Percentiles rank a stretch among this genome's conserved stretches.
Conservation (phyloP, 2,113 vertebrate species). For the Lonchura striata region DNA sequence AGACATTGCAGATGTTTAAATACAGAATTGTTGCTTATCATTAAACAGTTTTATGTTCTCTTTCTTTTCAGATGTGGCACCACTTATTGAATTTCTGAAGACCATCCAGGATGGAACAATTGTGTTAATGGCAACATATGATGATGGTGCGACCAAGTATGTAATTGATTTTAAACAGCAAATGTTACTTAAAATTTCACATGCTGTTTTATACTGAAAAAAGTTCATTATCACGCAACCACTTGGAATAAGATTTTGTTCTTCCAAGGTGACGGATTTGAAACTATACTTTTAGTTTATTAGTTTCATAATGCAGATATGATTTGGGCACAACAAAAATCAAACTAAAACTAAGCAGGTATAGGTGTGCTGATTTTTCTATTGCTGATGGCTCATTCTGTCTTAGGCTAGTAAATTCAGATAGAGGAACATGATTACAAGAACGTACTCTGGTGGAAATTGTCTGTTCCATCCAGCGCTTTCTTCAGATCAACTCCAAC, state of each 20-base stretch:
- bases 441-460: not conserved
- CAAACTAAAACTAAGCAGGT: not conserved
- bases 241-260: not conserved
- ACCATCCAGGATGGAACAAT: slow-evolving; percentile 87
- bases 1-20: not conserved
- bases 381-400: not conserved
- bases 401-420: not conserved
- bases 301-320: not conserved
- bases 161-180: slow-evolving; percentile 25
- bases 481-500: not conserved
- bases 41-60: not conserved
- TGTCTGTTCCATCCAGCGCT: not conserved
- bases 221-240: not conserved
- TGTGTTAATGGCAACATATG: slow-evolving; percentile 93
- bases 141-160: slow-evolving; percentile 93
- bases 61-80: slow-evolving; percentile 81
- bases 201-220: not conserved
- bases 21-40: not conserved
- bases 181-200: not conserved
- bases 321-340: not conserved
- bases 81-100: slow-evolving; percentile 88
- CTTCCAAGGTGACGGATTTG: not conserved
- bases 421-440: not conserved
- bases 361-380: not conserved
- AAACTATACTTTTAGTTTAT: not conserved